Evolutionary conservation across 2,888 invertebrate genomes (phyloP), one percentile per base, ranked within the genome.

Genomic region (Pyrochroa serraticornis): DNA sequence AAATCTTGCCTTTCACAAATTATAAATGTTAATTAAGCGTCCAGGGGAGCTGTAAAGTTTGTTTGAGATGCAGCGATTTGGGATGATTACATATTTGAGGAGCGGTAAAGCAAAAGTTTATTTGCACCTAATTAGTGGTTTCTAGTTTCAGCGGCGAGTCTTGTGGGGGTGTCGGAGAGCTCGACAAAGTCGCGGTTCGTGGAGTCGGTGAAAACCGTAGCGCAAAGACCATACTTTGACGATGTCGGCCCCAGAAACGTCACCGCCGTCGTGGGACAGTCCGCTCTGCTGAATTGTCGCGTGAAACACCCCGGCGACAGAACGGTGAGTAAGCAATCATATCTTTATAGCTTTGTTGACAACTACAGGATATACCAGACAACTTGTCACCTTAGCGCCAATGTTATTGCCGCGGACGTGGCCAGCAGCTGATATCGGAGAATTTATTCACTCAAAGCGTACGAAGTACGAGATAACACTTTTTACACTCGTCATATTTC

Each of bases 231-330:
- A 3, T 91, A 89, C 79, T 93, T 93, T 77, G 93, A 93, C 76
- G 92, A 93, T 78, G 86, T 92, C 61, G 90, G 90, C 3, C 88
- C 91, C 0, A 83, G 92, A 63, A 93, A 93, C 80, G 87, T 93
- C 63, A 90, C 93, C 1, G 87, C 92, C 9, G 90, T 93, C 50
- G 91, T 92, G 33, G 93, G 93, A 2, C 92, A 93, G 79, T 86
- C 89, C 1, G 88, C 91, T 12, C 83, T 90, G 67, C 83, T 93
- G 65, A 86, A 88, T 73, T 93, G 93, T 79, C 84, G 92, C 51
- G 93, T 93, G 43, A 93, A 92, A 76, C 90, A 93, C 78, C 90
- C 91, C 70, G 92, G 92, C 45, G 91, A 93, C 77, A 84, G 92
- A 78, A 93, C 92, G 79, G 93, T 93, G 77, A 87, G 89, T 80